Base-by-base conservation (phyloP, 2,888 invertebrate species). In the Ophion obscuratus region DNA sequence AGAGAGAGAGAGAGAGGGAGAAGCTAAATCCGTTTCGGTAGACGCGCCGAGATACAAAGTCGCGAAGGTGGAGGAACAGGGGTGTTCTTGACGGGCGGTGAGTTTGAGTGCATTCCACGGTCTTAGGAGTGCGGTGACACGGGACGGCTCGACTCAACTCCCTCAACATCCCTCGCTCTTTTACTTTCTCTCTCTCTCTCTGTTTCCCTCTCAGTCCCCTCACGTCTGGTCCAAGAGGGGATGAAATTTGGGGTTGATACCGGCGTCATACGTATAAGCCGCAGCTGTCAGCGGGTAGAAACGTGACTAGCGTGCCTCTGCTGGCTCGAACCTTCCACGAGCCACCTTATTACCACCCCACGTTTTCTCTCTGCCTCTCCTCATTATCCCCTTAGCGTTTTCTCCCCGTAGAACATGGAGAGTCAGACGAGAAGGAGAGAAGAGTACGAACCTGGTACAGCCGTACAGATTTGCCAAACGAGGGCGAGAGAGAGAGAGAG, bases 181-280 rank as follows among this genome's bases (percentile, higher is more conserved):
- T 57, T 57, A 57, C 61, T 57, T 6, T 71, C 76, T 67, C 77
- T 66, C 47, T 31, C 59, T 24, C 67, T 67, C 67, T 47, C 57
- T 53, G 67, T 62, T 67, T 31, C 44, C 20, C 47, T 62, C 47
- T 67, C 61, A 10, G 90, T 81, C 81, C 68, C 89, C 89, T 89
- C 89, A 89, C 89, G 64, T 57, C 79, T 76, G 81, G 76, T 83
- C 78, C 79, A 79, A 80, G 79, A 66, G 83, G 89, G 90, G 91
- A 67, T 83, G 83, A 93, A 93, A 93, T 93, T 93, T 92, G 92
- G 92, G 93, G 93, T 93, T 94, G 94, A 94, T 94, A 93, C 91
- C 92, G 91, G 87, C 92, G 92, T 94, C 93, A 94, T 93, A 93
- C 92, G 93, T 93, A 94, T 93, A 94, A 93, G 93, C 93, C 94